These are phyloP conservation scores for Apodemia zela DNA, from an alignment of 2,888 invertebrate species.

Conservation along the genomic window DNA sequence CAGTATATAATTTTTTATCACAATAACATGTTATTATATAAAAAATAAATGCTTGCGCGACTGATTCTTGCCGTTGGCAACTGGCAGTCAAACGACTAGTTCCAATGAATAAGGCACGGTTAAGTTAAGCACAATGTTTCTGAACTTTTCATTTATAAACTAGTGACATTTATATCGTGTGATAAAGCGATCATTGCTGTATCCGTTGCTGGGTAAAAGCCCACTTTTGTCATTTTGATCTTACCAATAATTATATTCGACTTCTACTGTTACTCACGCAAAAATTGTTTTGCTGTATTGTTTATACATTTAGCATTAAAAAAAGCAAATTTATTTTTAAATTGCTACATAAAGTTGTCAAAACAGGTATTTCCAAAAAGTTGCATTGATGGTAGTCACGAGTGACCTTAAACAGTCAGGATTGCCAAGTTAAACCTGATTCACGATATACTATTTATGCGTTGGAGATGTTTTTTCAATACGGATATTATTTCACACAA, in stretches of 20 bases:
- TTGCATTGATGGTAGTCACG: not conserved
- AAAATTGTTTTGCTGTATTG: no score
- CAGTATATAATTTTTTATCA: constrained; percentile 39
- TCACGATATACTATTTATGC: not conserved
- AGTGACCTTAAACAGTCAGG: not conserved
- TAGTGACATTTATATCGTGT: not conserved
- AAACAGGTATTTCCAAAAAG: not conserved
- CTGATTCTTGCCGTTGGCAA: constrained; percentile 44
- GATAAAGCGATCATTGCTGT: not conserved
- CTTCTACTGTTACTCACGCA: no score
- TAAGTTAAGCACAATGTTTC: constrained; percentile 23
- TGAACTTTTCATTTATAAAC: not conserved
- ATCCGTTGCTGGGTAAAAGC: not conserved
- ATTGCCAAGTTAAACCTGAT: no score
- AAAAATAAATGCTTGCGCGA: constrained; percentile 78
- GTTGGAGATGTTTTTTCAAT: no score
- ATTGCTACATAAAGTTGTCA: not conserved
- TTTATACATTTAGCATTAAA: no score
- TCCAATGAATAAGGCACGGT: constrained; percentile 30
- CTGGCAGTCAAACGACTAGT: no score
- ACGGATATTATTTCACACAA: no score
- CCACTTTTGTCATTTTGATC: not conserved
- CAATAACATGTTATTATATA: constrained; percentile 52
- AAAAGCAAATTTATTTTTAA: not conserved
- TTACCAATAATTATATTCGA: not conserved